Base-by-base conservation (phyloP, 2,113 vertebrate genomes). In the Abramis brama region DNA sequence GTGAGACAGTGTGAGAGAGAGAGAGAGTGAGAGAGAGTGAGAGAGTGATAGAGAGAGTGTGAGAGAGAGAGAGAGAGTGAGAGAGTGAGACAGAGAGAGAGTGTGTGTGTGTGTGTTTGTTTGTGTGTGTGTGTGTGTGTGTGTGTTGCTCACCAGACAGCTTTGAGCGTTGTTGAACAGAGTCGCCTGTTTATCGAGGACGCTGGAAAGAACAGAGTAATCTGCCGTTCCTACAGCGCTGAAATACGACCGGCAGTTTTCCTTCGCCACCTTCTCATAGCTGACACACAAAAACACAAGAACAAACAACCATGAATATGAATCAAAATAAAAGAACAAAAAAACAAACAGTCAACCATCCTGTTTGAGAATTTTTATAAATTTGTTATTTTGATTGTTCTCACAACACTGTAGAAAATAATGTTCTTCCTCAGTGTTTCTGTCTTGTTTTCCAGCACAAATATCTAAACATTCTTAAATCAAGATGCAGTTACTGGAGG, bases 161-260 rank as follows among this genome's bases (percentile, higher is more conserved):
- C 23, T 30, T 3, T 13, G 68, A 55, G 86, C 83, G 1, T 82
- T 23, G 13, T 71, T 78, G 78, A 81, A 85, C 59, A 83, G 85
- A 59, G 52, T 57, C 5, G 45, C 59, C 25, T 30, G 47, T 76
- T 83, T 93, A 33, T 87, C 89, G 39, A 92, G 87, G 85, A 88
- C 1, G 0, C 55, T 79, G n/a, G 93, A 93, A 2, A 86, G 15
- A 78, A 93, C 50, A 55, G 86, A 79, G 76, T 91, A 92, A 77
- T 93, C 90, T 77, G 93, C 93, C 21, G 12, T 36, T 71, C 93
- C 90, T 25, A 90, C 0, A 15, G 91, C 90, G 0, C 70, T 59
- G 59, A 94, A 88, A 82, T 93, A 93, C 5, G 91, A 88, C 52
- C 64, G 90, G 88, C 93, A 94, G 78, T 86, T 91, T 78, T 3